Base-by-base conservation (phyloP, 2,113 vertebrate species). In the Pollachius pollachius region DNA sequence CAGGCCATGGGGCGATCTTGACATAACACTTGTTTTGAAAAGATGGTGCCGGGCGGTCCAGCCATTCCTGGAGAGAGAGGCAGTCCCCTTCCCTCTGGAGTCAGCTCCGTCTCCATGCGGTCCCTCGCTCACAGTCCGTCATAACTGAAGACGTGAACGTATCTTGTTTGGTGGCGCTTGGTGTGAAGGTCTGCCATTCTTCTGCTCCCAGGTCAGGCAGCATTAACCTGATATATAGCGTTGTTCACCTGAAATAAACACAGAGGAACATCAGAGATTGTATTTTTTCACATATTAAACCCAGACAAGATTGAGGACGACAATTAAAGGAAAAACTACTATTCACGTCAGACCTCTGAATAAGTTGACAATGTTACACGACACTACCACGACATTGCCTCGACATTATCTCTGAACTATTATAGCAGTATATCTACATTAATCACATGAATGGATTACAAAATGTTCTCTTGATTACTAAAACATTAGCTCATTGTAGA, bases 21-120 rank as follows among this genome's bases (percentile, higher is more conserved):
- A 3, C 72, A 62, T 0, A 17, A 13, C 15, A 73, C 78, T 64
- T 69, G 70, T 4, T 30, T 21, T 16, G 77, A 70, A 62, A 76
- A 76, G 58, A 76, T 75, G 69, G 80, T 64, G 60, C 59, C 70
- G 34, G 79, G n/a, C 12, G 76, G 69, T 73, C 72, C 73, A 13
- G 73, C 75, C 41, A 48, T 48, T 13, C 41, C 41, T 75, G 5
- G 62, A 62, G 68, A 68, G 63, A 64, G 70, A 57, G 23, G 84
- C 73, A 69, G 78, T 70, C 85, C 95, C 93, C 94, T 95, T 94
- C 83, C 11, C 41, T 48, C 41, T 48, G 41, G 41, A 48, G 41
- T 48, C 41, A 48, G 41, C 41, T 48, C 8, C 41, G 41, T 8
- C 9, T 48, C 41, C 41, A 13, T 48, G 11, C 1, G 9, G 81